Evolutionary conservation across 2,888 invertebrate genomes (phyloP), one percentile per base, ranked within the genome.

Genomic region (Cremastinae sp.): DNA sequence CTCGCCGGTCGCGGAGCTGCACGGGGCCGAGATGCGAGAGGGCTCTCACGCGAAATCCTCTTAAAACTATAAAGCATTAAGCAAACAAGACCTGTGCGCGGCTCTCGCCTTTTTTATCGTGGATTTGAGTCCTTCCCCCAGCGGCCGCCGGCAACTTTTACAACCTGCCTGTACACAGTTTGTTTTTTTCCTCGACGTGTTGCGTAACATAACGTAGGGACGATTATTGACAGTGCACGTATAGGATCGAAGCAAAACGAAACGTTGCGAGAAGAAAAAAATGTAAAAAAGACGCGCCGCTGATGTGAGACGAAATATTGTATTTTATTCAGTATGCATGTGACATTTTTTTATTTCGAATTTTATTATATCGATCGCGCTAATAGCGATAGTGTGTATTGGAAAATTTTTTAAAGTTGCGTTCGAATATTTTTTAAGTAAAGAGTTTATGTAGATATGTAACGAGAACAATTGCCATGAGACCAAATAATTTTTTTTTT

Each of bases 61-160:
- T 78, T 74, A 74, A 71, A 78, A 76, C 74, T 76, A 51, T 78
- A 78, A 78, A 75, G 70, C 76, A 54, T 73, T 71, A 58, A 71
- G 64, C 74, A 78, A 78, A 78, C 76, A 78, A 76, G 74, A 78
- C 73, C 78, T 73, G 70, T 62, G 69, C 38, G 43, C 47, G 73
- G 58, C 58, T 47, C 68, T 53, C 43, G 54, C 61, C 9, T 64
- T 69, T 68, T 74, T 74, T 70, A 70, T 75, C 75, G 62, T 43
- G 56, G 78, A 73, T 75, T 69, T 61, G 65, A 73, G 68, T n/a
- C 38, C 69, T 62, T 61, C 58, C 41, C 61, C 54, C 45, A 47
- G 38, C 64, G 58, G 73, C 75, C 78, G 64, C 56, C 28, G 53
- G 61, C 74, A 68, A 76, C 56, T 78, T 78, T 78, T 78, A 76